These are phyloP conservation scores for Palaemon carinicauda DNA, from an alignment of 1,140 invertebrate genomes.

Conservation along the genomic window DNA sequence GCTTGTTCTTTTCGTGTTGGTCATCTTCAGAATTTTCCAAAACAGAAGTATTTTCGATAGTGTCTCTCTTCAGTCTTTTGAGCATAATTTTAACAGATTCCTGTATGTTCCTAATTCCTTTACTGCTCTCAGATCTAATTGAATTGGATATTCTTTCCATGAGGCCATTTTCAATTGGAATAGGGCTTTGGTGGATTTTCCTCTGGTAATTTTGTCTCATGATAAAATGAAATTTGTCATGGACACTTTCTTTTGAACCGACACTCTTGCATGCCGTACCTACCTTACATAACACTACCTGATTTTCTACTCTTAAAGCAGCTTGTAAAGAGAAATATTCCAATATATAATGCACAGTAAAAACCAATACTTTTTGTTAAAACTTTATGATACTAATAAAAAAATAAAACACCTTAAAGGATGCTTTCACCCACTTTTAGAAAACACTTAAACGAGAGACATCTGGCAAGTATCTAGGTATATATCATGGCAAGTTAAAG, in stretches of 20 bases:
- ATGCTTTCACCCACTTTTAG: too few relatives aligned
- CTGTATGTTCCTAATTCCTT: too few relatives aligned
- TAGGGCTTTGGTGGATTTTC: neutral
- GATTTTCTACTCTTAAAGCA: neutral
- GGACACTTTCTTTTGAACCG: neutral
- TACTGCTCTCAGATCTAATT: too few relatives aligned
- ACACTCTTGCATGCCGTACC: neutral
- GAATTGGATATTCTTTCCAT: too few relatives aligned
- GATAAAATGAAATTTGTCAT: neutral
- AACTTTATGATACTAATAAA: neutral
- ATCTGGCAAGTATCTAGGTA: too few relatives aligned
- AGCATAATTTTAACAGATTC: too few relatives aligned
- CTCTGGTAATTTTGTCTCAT: neutral
- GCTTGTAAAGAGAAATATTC: neutral
- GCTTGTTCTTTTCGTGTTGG: neutral
- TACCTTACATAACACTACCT: neutral
- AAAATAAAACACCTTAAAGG: too few relatives aligned
- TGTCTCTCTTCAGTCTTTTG: neutral
- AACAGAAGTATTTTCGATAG: neutral
- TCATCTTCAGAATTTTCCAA: neutral
- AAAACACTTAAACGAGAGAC: too few relatives aligned
- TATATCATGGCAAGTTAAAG: too few relatives aligned
- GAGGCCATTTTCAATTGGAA: too few relatives aligned
- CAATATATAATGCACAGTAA: neutral
- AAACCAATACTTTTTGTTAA: neutral